Percentiles rank a stretch among this genome's conserved stretches.
Conservation (phyloP, 2,797 vertebrate genomes). For the Monodelphis domestica region DNA sequence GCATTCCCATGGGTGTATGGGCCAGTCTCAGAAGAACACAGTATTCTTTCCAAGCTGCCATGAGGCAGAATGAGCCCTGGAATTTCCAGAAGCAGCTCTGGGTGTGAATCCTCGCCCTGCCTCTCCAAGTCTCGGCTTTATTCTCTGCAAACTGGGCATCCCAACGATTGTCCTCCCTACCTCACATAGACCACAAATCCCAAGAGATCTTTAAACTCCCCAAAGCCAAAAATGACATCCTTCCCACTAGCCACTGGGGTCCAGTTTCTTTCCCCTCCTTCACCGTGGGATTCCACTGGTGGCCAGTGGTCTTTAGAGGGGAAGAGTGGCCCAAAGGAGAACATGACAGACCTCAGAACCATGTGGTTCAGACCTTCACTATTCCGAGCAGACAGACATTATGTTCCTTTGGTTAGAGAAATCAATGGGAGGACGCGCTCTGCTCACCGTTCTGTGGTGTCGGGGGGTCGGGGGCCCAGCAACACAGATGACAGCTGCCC, state of each 20-base stretch:
- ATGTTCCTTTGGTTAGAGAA: neutral
- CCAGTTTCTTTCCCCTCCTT: neutral
- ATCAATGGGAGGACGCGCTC: neutral
- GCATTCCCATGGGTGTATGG: neutral
- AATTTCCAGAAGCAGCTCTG: neutral
- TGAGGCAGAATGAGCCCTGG: neutral
- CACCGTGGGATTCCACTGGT: neutral
- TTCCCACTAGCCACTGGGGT: neutral
- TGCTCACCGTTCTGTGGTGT: neutral
- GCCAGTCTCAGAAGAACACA: neutral
- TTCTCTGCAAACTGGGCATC: neutral
- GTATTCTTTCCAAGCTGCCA: neutral
- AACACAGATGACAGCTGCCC: neutral
- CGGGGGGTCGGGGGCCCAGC: neutral
- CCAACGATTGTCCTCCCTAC: neutral
- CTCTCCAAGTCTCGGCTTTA: neutral
- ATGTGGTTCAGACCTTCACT: neutral
- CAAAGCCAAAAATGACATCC: neutral
- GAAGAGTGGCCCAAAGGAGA: neutral
- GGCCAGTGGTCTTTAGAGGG: neutral
- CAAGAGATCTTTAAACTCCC: neutral
- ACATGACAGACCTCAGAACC: neutral
- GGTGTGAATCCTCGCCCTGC: neutral
- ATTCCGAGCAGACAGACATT: neutral
- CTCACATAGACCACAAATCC: neutral